A percentile compares a stretch with the other conserved stretches of the same genome.
phyloP scores from a whole-genome alignment of 2,888 invertebrate genomes.

The Melieria crassipennis region DNA sequence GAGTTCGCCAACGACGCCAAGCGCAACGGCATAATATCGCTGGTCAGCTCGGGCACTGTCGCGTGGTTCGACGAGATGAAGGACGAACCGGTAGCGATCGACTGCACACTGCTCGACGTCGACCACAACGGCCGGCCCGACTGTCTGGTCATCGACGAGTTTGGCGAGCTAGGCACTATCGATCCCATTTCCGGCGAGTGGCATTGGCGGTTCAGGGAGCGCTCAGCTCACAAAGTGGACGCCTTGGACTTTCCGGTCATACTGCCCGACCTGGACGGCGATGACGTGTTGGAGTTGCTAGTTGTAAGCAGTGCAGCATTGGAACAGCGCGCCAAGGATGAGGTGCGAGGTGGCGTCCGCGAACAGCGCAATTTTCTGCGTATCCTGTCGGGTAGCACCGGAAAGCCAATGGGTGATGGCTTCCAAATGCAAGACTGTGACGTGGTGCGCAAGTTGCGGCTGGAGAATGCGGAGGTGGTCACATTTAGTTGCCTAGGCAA shows the following conservation, averaged over 20 bases:
- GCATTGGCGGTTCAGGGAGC: constrained; percentile 67
- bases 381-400: constrained; percentile 76
- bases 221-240: constrained; percentile 66
- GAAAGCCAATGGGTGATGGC: constrained; percentile 73
- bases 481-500: constrained; percentile 72
- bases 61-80: constrained; percentile 79
- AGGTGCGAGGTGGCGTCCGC: constrained; percentile 30
- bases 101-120: constrained; percentile 79
- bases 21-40: constrained; percentile 73
- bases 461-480: constrained; percentile 67
- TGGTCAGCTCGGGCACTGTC: constrained; percentile 75
- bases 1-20: constrained; percentile 66
- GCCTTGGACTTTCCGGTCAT: constrained; percentile 76
- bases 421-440: constrained; percentile 71
- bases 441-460: constrained; percentile 70
- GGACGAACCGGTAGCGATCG: constrained; percentile 76
- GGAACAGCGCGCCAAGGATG: constrained; percentile 48
- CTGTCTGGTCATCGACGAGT: constrained; percentile 79
- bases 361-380: constrained; percentile 70
- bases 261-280: constrained; percentile 78
- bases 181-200: constrained; percentile 72
- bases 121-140: constrained; percentile 77
- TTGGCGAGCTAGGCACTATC: constrained; percentile 72
- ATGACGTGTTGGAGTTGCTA: constrained; percentile 76
- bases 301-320: constrained; percentile 68